phyloP scores from a whole-genome alignment of 2,888 invertebrate genomes.

The Portevinia maculata region DNA sequence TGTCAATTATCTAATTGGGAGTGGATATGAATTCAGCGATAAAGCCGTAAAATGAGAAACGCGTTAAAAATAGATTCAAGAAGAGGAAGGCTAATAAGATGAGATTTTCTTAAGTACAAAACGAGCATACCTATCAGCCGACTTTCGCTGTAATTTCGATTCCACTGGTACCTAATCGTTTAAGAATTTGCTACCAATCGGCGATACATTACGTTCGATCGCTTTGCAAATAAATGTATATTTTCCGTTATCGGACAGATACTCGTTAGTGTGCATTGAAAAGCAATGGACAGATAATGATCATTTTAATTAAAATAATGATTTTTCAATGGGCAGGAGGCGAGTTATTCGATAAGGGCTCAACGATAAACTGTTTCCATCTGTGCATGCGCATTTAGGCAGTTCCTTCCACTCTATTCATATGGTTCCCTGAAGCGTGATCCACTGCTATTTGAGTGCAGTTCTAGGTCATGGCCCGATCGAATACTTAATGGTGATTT shows the following conservation, averaged over 20 bases:
- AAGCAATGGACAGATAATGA: too few species aligned
- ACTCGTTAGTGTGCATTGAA: too few species aligned
- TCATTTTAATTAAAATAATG: too few species aligned
- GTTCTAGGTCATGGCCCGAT: too few species aligned
- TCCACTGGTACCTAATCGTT: neutral
- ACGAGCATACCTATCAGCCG: constrained; percentile 21
- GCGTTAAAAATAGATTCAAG: constrained; percentile 42
- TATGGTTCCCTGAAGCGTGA: too few species aligned
- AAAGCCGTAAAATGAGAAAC: constrained; percentile 1
- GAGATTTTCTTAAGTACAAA: constrained; percentile 8
- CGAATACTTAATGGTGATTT: too few species aligned
- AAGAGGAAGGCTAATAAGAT: constrained; percentile 18
- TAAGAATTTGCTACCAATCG: constrained; percentile 20
- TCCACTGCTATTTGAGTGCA: too few species aligned
- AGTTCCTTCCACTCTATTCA: too few species aligned
- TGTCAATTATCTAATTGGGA: constrained; percentile 68
- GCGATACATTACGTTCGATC: neutral
- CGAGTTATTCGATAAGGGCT: too few species aligned
- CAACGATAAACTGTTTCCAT: too few species aligned
- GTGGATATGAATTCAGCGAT: neutral
- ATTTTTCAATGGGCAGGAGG: too few species aligned
- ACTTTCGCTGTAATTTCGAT: constrained; percentile 62
- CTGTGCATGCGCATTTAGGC: too few species aligned
- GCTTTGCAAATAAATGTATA: neutral
- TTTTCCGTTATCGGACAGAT: neutral